Evolutionary conservation across 2,888 invertebrate species (phyloP), one percentile per base, ranked within the genome.

Genomic region (Buathra laborator): DNA sequence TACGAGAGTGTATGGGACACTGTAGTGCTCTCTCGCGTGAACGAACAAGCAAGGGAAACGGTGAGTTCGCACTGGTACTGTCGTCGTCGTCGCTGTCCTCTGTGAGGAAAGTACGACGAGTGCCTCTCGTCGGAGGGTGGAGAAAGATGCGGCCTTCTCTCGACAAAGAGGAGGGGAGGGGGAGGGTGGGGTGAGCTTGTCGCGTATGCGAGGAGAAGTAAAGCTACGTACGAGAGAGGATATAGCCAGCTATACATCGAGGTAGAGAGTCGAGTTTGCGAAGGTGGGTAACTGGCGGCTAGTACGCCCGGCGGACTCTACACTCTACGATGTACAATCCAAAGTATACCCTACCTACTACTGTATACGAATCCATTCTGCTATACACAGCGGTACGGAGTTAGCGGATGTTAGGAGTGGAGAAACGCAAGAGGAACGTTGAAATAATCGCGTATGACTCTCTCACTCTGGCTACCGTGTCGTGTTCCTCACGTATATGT

Each of bases 71-170:
- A 53, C 46, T 37, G 19, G 32, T 59, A n/a, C 12, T 14, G 59
- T 32, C 59, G 44, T 24, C 51, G 64, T 76, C 64, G 19, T 64
- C 44, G 37, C 81, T 32, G 64, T 64, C 19, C 64, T 46, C 59
- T 14, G 51, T 29, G 76, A 71, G 76, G 64, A 81, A 76, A 81
- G 76, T 71, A 76, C 59, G 59, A 32, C 59, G 59, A 59, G 59
- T 59, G 32, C 1, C 14, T 5, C n/a, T 4, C 64, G 51, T 37
- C 64, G 62, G 78, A 51, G 78, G 74, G 51, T 76, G 51, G 59
- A 75, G 66, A 70, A 32, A 59, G 59, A 59, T 62, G 37, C 59
- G 82, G 75, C 75, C 66, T 67, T 81, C 46, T 78, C 81, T 82
- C 82, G 78, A 82, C 81, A 82, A 85, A 82, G 56, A 48, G 46